Evolutionary conservation across 64 coral and sea anemone species (phyloP).

Genomic region (Pocillopora verrucosa): DNA sequence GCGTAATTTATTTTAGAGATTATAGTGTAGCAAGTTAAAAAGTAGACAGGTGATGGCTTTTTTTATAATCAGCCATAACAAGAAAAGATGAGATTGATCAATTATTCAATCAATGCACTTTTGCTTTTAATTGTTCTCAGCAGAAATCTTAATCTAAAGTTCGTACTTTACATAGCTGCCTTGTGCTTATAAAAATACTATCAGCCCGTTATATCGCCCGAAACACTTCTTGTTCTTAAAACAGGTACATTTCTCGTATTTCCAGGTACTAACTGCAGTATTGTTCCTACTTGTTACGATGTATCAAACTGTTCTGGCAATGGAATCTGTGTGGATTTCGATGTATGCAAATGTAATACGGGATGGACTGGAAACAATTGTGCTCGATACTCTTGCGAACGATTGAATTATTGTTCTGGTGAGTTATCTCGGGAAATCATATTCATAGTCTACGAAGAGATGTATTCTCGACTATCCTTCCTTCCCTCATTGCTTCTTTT

Average conservation of each 20-base stretch:
- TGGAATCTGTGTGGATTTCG: slow-evolving; percentile 49
- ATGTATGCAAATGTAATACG: slow-evolving; percentile 57
- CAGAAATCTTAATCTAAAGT: too few species aligned
- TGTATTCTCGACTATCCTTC: background rate
- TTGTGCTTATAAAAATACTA: too few species aligned
- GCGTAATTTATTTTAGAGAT: too few species aligned
- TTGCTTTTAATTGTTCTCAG: too few species aligned
- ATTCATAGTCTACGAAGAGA: too few species aligned
- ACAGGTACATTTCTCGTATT: background rate
- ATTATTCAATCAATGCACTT: too few species aligned
- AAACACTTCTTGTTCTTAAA: background rate
- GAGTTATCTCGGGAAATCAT: background rate
- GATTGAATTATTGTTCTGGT: slow-evolving; percentile 59
- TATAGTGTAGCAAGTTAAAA: too few species aligned
- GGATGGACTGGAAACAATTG: slow-evolving; percentile 75
- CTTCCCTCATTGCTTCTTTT: background rate
- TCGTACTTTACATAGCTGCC: too few species aligned
- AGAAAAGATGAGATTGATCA: too few species aligned
- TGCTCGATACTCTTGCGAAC: slow-evolving; percentile 53
- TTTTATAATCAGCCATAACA: too few species aligned
- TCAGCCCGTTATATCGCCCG: too few species aligned
- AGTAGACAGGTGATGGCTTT: too few species aligned
- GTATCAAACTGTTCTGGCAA: slow-evolving; percentile 52
- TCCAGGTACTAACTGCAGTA: background rate
- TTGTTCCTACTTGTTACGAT: slow-evolving; percentile 13